Percentiles rank a stretch among this genome's conserved stretches.
Conservation (phyloP, 2,888 invertebrate genomes). For the Melieria picta region DNA sequence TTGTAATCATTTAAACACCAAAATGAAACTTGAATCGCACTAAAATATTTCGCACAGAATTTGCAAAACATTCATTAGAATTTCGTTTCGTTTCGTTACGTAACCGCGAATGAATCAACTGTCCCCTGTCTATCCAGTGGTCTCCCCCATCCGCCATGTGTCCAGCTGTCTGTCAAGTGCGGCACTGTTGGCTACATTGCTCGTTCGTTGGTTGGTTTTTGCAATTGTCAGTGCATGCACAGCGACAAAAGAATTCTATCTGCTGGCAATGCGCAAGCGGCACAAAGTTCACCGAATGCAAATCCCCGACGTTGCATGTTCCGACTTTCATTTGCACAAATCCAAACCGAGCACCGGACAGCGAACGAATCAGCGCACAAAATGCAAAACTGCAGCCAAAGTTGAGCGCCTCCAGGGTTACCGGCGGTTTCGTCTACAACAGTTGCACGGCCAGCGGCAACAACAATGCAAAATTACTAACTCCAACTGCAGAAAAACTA, state of each 20-base stretch:
- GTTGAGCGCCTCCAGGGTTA: too few relatives aligned
- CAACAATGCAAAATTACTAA: too few relatives aligned
- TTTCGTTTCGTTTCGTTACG: slow-evolving; percentile 14
- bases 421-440: too few relatives aligned
- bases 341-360: too few relatives aligned
- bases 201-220: background rate
- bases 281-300: background rate
- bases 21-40: too few relatives aligned
- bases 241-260: slow-evolving; percentile 8
- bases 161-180: background rate
- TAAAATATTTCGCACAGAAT: background rate
- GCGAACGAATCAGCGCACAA: too few relatives aligned
- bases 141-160: slow-evolving; percentile 9
- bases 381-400: too few relatives aligned
- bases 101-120: slow-evolving; percentile 3
- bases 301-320: background rate
- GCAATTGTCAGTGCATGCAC: slow-evolving; percentile 5
- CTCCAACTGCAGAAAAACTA: too few relatives aligned
- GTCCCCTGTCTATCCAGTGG: slow-evolving; percentile 4
- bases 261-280: background rate
- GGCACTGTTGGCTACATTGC: background rate
- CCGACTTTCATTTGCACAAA: slow-evolving; percentile 16
- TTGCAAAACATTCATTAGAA: slow-evolving; percentile 15
- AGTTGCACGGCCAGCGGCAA: too few relatives aligned
- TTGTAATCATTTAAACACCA: too few relatives aligned